Evolutionary conservation across 1,140 invertebrate genomes (phyloP), one percentile per base, ranked within the genome.

Genomic region (Leptinotarsa texana): DNA sequence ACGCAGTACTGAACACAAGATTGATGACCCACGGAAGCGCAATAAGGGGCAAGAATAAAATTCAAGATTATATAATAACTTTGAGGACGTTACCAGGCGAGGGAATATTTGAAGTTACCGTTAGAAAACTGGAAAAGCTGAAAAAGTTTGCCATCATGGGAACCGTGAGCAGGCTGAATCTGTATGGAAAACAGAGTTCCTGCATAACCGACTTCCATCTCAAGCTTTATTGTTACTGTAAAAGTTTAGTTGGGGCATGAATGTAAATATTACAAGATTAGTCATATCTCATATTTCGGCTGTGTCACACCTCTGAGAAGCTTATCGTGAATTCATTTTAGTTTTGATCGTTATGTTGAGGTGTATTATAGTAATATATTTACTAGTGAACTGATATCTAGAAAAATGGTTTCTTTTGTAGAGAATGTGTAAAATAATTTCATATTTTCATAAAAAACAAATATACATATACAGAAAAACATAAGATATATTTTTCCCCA

Each of bases 161-260:
- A 2, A 89, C 90, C 3, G 88, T 95, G 24, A 95, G 93, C 80
- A 87, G 94, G 27, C 87, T 95, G n/a, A 95, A 95, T 84, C 82
- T 92, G n/a, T 95, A 95, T 78, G 92, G 92, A 5, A 89, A 90
- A 73, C 93, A 95, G 83, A 94, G 93, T 84, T 87, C 87, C 76
- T 96, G 94, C 82, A 88, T 95, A 27, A 87, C 91, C 69, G 89
- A 94, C 80, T 92, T 91, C 78, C 87, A 90, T 78, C 86, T 95
- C 33, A 93, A 94, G 82, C 87, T 94, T 70, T 94, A 94, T 84
- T 94, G 93, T 86, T 94, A 90, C 82, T 94, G 93, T 79, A 85
- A 85, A 73, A 76, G 33, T 67, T 71, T 79, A 62, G 33, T 73
- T 33, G 63, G 13, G n/a, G 21, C 51, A 2, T 57, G 51, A 42